A percentile compares a stretch with the other conserved stretches of the same genome.
These are phyloP conservation scores for Gobio gobio DNA, from an alignment of 2,113 vertebrate species.

Conservation along the genomic window DNA sequence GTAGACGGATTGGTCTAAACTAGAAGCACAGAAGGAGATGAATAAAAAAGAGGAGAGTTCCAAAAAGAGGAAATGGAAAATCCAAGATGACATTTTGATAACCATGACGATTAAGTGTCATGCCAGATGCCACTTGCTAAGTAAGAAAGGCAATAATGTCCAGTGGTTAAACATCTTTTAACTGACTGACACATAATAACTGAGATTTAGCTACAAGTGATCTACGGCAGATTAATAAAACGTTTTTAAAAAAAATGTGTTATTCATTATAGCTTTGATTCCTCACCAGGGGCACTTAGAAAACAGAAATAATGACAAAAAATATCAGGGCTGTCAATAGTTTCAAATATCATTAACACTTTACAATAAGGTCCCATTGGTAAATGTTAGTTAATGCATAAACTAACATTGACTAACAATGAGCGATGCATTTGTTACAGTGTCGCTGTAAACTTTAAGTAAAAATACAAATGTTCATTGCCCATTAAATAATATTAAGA, in stretches of 20 bases:
- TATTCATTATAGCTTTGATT: background rate
- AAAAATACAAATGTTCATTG: too few species aligned
- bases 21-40: background rate
- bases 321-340: background rate
- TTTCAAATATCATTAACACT: background rate
- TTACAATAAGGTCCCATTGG: background rate
- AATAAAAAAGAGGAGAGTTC: background rate
- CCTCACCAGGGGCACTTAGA: background rate
- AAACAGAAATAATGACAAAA: background rate
- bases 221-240: background rate
- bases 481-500: too few species aligned
- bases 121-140: too few species aligned
- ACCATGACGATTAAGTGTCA: background rate
- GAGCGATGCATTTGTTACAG: too few species aligned
- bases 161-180: background rate
- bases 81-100: background rate
- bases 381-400: background rate
- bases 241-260: background rate
- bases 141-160: background rate
- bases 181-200: background rate
- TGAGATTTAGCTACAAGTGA: background rate
- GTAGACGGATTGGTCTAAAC: background rate
- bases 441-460: too few species aligned
- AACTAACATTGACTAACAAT: background rate
- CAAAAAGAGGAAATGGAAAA: background rate